Percentiles rank a stretch among this genome's conserved stretches.
These are phyloP conservation scores for Drosophila bunnanda DNA, from an alignment of 2,888 invertebrate species.

Conservation along the genomic window DNA sequence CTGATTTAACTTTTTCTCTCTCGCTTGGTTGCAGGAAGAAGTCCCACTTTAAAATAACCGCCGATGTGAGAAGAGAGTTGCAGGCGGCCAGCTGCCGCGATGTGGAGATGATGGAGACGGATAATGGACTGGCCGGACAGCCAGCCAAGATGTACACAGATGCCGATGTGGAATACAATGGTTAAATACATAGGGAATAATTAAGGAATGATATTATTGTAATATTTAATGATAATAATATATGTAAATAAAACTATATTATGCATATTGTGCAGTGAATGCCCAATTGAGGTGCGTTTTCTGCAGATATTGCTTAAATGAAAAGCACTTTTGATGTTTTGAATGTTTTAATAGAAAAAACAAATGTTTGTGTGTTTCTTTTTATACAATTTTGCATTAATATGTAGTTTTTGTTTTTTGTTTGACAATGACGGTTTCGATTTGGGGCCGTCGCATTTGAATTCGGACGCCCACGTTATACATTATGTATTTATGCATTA, in stretches of 20 bases:
- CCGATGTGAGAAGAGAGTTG: constrained; percentile 94
- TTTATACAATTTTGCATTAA: constrained; percentile 65
- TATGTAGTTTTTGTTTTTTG: constrained; percentile 25
- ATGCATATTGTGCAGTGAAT: background rate
- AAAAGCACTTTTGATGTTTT: constrained; percentile 55
- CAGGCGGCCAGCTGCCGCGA: constrained; percentile 93
- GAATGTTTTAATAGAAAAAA: constrained; percentile 72
- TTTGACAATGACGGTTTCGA: constrained; percentile 66
- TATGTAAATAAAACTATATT: constrained; percentile 33
- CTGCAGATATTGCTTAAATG: constrained; percentile 25
- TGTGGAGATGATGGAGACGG: constrained; percentile 86
- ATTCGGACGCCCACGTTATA: constrained; percentile 40
- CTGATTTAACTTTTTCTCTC: background rate
- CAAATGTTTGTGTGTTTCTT: constrained; percentile 55
- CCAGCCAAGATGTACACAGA: constrained; percentile 78
- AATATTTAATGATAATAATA: constrained; percentile 25
- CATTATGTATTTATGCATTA: constrained; percentile 65
- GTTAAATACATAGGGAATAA: constrained; percentile 14
- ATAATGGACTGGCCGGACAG: constrained; percentile 60
- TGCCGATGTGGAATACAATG: constrained; percentile 75
- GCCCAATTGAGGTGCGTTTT: background rate
- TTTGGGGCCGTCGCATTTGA: constrained; percentile 27
- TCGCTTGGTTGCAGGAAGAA: constrained; percentile 77
- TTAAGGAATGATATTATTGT: constrained; percentile 29
- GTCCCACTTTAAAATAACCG: constrained; percentile 86